Percentiles rank a stretch among this genome's conserved stretches.
Evolutionary conservation across 2,113 vertebrate genomes (phyloP).

Genomic region (Gyps fulvus): DNA sequence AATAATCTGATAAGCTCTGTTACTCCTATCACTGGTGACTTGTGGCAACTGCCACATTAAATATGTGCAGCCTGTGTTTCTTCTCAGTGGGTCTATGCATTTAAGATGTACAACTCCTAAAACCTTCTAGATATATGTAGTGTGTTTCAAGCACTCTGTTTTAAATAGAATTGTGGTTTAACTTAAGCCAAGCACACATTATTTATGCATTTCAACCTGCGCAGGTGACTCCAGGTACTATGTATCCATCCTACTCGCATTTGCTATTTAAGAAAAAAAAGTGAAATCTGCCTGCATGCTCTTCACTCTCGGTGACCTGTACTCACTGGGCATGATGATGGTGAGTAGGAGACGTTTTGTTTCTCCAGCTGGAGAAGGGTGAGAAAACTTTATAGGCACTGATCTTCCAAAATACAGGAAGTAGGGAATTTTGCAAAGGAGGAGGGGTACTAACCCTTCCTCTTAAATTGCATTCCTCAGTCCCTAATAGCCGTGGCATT

Average conservation of each 20-base stretch:
- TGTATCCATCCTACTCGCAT: not conserved
- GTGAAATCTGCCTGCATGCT: not conserved
- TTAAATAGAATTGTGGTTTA: not conserved
- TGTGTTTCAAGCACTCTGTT: not conserved
- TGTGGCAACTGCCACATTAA: not conserved
- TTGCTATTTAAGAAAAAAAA: not conserved
- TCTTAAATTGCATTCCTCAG: not conserved
- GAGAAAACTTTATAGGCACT: not conserved
- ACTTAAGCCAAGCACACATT: not conserved
- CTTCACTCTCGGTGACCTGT: not conserved
- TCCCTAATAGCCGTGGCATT: accelerated
- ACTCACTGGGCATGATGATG: not conserved
- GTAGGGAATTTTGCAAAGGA: not conserved
- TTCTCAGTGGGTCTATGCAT: not conserved
- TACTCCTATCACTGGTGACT: not conserved
- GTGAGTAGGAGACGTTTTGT: not conserved
- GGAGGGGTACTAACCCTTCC: not conserved
- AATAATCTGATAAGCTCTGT: not conserved
- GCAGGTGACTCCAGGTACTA: not conserved
- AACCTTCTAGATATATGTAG: not conserved
- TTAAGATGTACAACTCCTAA: not conserved
- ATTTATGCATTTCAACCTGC: not conserved
- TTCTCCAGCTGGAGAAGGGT: not conserved
- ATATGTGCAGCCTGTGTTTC: not conserved
- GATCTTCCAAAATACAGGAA: not conserved